Evolutionary conservation across 2,797 vertebrate species (phyloP).

Genomic region (Rallus crepitans): DNA sequence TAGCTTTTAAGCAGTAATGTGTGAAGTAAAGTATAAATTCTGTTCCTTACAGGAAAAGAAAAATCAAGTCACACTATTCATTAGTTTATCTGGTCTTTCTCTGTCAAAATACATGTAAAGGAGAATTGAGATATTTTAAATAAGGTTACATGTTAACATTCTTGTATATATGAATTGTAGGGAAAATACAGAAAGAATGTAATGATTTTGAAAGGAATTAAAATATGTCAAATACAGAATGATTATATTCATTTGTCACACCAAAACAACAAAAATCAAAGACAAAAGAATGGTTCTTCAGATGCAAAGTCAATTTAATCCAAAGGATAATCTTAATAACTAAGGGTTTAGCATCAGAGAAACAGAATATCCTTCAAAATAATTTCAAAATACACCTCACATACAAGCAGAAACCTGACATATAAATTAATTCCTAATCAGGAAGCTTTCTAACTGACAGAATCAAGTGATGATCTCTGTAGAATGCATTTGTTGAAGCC

Average conservation of each 20-base stretch:
- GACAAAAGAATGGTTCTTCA: not conserved
- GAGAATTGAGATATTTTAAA: not conserved
- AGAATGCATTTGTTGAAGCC: not conserved
- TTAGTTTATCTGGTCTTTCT: not conserved
- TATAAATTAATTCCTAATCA: slow-evolving; percentile 4
- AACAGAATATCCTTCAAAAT: not conserved
- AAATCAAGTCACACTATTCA: not conserved
- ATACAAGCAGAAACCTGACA: not conserved
- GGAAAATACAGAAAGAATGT: not conserved
- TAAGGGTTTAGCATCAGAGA: not conserved
- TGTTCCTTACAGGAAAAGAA: not conserved
- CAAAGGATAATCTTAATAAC: not conserved
- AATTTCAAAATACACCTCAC: not conserved
- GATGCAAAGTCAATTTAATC: not conserved
- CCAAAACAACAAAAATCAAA: slow-evolving; percentile 9
- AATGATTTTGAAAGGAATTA: not conserved
- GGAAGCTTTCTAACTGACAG: slow-evolving; percentile 1
- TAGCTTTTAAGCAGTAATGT: no score
- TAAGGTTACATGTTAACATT: not conserved
- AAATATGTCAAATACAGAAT: not conserved
- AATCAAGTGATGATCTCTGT: not conserved
- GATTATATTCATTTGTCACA: not conserved
- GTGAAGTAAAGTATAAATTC: no score
- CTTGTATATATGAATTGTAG: not conserved
- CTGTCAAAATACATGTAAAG: not conserved